Conservation (phyloP, 2,888 invertebrate species). For the Phengaris alcon region DNA sequence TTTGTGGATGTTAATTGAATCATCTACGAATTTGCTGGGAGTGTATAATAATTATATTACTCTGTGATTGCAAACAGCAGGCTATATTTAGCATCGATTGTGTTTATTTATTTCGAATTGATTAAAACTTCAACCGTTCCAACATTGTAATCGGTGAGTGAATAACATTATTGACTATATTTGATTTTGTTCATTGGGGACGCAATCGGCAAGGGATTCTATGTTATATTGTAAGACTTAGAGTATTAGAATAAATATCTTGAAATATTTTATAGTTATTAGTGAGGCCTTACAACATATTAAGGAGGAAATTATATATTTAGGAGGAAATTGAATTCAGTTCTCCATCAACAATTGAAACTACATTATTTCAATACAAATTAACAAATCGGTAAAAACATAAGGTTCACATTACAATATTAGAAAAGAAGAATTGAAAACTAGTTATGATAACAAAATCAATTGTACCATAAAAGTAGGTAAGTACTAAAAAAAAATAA, state of each 20-base stretch:
- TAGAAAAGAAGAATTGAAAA: too few relatives aligned
- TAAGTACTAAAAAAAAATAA: too few relatives aligned
- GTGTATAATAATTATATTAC: conserved; percentile 12
- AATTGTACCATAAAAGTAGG: too few relatives aligned
- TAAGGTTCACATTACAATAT: too few relatives aligned
- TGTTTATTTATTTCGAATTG: not conserved
- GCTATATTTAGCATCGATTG: not conserved
- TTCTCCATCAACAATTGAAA: not conserved
- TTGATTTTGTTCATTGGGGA: too few relatives aligned
- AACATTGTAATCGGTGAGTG: not conserved
- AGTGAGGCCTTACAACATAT: not conserved
- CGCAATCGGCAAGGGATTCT: too few relatives aligned
- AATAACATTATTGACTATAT: too few relatives aligned
- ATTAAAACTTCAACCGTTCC: not conserved
- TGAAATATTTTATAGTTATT: not conserved
- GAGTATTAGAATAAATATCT: too few relatives aligned
- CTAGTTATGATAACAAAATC: too few relatives aligned
- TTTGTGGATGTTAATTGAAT: conserved; percentile 36
- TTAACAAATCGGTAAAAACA: not conserved
- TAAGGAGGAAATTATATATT: not conserved
- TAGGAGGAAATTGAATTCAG: not conserved
- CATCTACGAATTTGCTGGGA: conserved; percentile 19
- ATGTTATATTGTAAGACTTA: too few relatives aligned
- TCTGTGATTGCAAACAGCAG: not conserved
- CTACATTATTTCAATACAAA: not conserved